Conservation (phyloP, 2,888 invertebrate species). For the Pollenia griseotomentosa region DNA sequence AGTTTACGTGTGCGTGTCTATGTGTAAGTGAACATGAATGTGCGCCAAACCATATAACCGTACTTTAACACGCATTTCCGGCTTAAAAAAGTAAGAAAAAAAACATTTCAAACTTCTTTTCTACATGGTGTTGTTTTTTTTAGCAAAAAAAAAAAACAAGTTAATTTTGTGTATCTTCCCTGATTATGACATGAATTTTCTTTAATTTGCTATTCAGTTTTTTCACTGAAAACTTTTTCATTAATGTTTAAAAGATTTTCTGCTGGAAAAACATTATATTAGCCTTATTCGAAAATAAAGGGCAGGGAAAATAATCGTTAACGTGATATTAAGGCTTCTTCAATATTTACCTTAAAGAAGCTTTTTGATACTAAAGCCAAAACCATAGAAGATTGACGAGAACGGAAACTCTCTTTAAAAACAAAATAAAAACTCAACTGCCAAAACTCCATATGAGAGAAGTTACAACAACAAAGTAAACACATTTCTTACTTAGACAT, state of each 20-base stretch:
- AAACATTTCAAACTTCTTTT: no score
- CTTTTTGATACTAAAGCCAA: no score
- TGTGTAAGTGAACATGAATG: not conserved
- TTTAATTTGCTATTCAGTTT: not conserved
- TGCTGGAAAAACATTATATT: conserved; percentile 18
- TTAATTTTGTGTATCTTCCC: conserved; percentile 14
- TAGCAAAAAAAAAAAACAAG: not conserved
- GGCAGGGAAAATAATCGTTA: not conserved
- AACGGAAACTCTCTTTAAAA: no score
- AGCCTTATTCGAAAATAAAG: not conserved
- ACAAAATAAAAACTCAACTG: no score
- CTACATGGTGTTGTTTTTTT: not conserved
- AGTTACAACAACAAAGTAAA: no score
- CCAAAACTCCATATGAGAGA: no score
- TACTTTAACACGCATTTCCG: conserved; percentile 64
- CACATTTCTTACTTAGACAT: no score
- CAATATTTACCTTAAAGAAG: not conserved
- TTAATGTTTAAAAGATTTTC: conserved; percentile 23
- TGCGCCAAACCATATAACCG: conserved; percentile 58
- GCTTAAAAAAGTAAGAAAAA: conserved; percentile 25
- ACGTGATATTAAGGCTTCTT: conserved; percentile 18
- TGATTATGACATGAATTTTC: conserved; percentile 33
- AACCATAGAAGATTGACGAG: no score
- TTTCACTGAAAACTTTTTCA: conserved; percentile 15
- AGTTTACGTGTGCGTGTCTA: not conserved